These are phyloP conservation scores for Tringa solitaria DNA, from an alignment of 2,113 vertebrate genomes.

Conservation along the genomic window DNA sequence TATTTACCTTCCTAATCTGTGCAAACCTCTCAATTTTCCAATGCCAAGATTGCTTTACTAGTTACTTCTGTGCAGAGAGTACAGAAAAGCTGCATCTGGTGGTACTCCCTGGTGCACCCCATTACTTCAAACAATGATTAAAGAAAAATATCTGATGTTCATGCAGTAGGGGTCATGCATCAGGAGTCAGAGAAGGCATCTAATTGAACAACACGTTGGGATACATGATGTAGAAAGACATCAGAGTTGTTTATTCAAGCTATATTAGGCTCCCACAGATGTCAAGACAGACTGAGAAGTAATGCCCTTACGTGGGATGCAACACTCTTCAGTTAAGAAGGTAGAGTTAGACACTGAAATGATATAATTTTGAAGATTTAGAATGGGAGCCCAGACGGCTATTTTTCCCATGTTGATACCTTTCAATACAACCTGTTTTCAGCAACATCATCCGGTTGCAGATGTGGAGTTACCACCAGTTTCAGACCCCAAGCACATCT, in stretches of 20 bases:
- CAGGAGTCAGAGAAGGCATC: not conserved
- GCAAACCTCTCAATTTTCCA: not conserved
- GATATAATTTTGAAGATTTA: not conserved
- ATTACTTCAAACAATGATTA: conserved; percentile 3
- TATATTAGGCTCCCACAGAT: not conserved
- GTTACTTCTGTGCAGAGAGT: not conserved
- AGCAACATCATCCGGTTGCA: not conserved
- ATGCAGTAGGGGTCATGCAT: not conserved
- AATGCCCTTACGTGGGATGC: not conserved
- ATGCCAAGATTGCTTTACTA: not conserved
- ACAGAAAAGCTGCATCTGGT: not conserved
- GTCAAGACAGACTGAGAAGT: not conserved
- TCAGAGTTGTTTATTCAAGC: not conserved
- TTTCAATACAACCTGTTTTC: not conserved
- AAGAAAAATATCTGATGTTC: not conserved
- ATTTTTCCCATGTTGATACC: not conserved
- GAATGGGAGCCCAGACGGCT: not conserved
- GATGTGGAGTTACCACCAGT: not conserved
- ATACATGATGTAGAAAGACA: not conserved
- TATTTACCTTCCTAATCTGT: not conserved
- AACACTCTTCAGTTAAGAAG: not conserved
- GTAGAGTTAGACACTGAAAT: not conserved
- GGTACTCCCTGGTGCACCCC: not conserved
- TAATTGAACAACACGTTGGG: not conserved
- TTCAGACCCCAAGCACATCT: not conserved